A percentile compares a stretch with the other conserved stretches of the same genome.
Evolutionary conservation across 1,140 invertebrate species (phyloP).

Genomic region (Stegodyphus dumicola): DNA sequence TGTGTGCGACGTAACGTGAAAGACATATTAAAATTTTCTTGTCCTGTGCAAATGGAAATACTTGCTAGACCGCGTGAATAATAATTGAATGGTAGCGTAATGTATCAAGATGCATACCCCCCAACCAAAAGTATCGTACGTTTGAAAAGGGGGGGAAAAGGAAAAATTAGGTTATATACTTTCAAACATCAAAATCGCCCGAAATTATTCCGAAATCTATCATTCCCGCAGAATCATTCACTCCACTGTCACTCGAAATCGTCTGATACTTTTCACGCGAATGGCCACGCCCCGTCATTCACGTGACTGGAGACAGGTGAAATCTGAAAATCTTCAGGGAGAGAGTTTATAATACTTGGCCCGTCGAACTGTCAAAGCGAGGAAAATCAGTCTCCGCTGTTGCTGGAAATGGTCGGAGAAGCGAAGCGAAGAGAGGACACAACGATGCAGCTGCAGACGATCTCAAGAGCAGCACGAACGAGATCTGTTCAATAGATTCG

Average conservation of each 20-base stretch:
- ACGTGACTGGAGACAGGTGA: conserved; percentile 59
- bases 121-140: too few species aligned
- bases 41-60: too few species aligned
- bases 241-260: conserved; percentile 6
- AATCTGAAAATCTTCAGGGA: conserved; percentile 57
- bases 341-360: conserved; percentile 24
- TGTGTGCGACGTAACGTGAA: too few species aligned
- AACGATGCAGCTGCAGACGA: conserved; percentile 29
- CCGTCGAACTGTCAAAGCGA: conserved; percentile 17
- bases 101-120: too few species aligned
- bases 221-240: background rate
- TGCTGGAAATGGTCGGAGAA: background rate
- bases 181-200: too few species aligned
- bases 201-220: background rate
- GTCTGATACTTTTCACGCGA: background rate
- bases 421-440: background rate
- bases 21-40: too few species aligned
- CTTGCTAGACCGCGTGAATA: too few species aligned
- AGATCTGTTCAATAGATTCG: background rate
- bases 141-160: background rate
- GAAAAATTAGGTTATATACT: background rate
- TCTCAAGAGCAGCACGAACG: conserved; percentile 37
- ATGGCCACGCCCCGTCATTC: conserved; percentile 52
- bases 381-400: background rate
- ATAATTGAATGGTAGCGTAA: too few species aligned